A percentile compares a stretch with the other conserved stretches of the same genome.
These are phyloP conservation scores for Drosophila albomicans DNA, from an alignment of 1,140 invertebrate species.

Conservation along the genomic window DNA sequence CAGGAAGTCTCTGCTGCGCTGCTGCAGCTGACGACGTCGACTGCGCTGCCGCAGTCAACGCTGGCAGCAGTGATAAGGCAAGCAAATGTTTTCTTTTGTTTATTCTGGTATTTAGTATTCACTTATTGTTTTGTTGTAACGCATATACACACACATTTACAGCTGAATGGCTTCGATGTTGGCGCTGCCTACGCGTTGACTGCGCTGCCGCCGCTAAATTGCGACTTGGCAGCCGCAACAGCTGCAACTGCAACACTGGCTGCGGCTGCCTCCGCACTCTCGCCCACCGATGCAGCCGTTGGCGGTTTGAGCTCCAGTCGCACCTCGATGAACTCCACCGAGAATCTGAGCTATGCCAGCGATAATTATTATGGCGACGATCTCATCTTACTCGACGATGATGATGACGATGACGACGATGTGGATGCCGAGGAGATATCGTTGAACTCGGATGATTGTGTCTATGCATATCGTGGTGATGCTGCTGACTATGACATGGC, in stretches of 20 bases:
- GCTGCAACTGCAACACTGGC: slow-evolving; percentile 30
- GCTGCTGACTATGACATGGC: slow-evolving; percentile 71
- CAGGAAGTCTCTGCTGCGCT: slow-evolving; percentile 22
- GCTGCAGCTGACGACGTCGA: slow-evolving; percentile 35
- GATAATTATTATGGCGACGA: slow-evolving; percentile 80
- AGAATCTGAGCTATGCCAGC: slow-evolving; percentile 78
- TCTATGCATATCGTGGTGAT: slow-evolving; percentile 81
- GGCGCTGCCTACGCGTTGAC: slow-evolving; percentile 49
- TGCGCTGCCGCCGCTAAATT: slow-evolving; percentile 42
- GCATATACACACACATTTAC: slow-evolving; percentile 8
- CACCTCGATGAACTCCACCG: slow-evolving; percentile 80
- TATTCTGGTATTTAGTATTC: slow-evolving; percentile 40
- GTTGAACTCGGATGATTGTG: slow-evolving; percentile 79
- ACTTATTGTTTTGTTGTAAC: slow-evolving; percentile 36
- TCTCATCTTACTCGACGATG: slow-evolving; percentile 68
- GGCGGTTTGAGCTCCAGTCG: slow-evolving; percentile 71
- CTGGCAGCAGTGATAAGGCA: slow-evolving; percentile 62
- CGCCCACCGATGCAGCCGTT: slow-evolving; percentile 61
- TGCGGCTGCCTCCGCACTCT: slow-evolving; percentile 52
- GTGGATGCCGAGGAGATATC: slow-evolving; percentile 79
- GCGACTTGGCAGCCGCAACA: slow-evolving; percentile 54
- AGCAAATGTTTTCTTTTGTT: slow-evolving; percentile 30
- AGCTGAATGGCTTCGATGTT: slow-evolving; percentile 40
- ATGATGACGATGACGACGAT: slow-evolving; percentile 64
- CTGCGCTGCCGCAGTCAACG: slow-evolving; percentile 37